Evolutionary conservation across 2,888 invertebrate species (phyloP), one percentile per base, ranked within the genome.

Genomic region (Platycnemis pennipes): DNA sequence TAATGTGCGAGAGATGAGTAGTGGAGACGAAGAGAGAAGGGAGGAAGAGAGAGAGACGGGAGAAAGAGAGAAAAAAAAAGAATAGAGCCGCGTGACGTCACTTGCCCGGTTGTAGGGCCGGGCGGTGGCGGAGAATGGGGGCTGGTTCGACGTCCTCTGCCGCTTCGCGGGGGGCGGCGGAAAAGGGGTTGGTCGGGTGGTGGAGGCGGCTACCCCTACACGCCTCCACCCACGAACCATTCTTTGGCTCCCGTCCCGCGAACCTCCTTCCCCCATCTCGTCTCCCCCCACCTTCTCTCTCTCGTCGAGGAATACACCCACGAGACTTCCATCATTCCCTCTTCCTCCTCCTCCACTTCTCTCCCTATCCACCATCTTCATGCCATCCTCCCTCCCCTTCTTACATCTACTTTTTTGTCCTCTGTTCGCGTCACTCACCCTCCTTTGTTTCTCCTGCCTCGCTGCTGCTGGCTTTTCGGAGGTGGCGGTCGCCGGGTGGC

Each of bases 131-230:
- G 37, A 37, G 77, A 31, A 77, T 77, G 77, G 77, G 63, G 77
- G 77, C 77, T 77, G 77, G 77, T 77, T 77, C 77, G 77, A 77
- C 77, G 77, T 77, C 77, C 77, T 77, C 77, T 37, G 77, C 31
- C 37, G 31, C 37, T 77, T 77, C 77, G 77, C 77, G 77, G 77
- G 37, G 77, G 63, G 63, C 63, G 63, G 63, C 63, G n/a, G n/a
- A 7, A 7, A 37, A 77, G 31, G 77, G 77, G 13, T 31, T 11
- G 8, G 77, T 13, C n/a, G 77, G 31, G 0, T 4, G 13, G 11
- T 31, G 8, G 7, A 5, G 8, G n/a, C n/a, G 5, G 31, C 5
- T 26, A 11, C 37, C 77, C 3, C 1, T 26, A 31, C 13, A 31
- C 77, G 63, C 26, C 77, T 2, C 31, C 69, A 16, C 5, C 69